Evolutionary conservation across 2,113 vertebrate species (phyloP).

Genomic region (Sminthopsis crassicaudata): DNA sequence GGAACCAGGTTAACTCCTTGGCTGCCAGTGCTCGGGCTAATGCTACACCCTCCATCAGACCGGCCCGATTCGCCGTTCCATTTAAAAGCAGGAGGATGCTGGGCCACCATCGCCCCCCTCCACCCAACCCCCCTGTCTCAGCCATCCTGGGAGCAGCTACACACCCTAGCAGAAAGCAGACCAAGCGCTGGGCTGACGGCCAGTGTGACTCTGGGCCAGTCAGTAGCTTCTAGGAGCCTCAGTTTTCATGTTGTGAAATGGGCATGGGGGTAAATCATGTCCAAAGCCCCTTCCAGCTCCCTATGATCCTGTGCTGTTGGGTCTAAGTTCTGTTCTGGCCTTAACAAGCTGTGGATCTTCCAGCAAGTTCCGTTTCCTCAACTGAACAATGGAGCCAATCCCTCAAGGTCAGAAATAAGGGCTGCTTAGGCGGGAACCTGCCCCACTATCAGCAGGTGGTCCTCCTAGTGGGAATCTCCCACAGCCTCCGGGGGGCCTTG

Average conservation of each 20-base stretch:
- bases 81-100: not conserved
- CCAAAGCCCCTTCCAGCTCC: not conserved
- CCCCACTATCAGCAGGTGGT: not conserved
- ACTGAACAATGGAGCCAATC: too few relatives aligned
- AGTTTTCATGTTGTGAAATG: fast-evolving
- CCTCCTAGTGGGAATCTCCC: not conserved
- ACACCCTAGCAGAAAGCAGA: not conserved
- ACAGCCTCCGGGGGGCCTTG: too few relatives aligned
- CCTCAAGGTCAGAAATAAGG: not conserved
- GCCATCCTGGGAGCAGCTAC: not conserved
- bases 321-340: too few relatives aligned
- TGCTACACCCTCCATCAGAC: not conserved
- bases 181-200: not conserved
- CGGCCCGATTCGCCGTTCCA: too few relatives aligned
- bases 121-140: not conserved
- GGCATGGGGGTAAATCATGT: fast-evolving
- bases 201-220: not conserved
- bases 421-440: too few relatives aligned
- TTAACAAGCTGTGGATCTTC: not conserved
- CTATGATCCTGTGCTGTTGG: not conserved
- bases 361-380: not conserved
- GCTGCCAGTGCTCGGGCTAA: not conserved
- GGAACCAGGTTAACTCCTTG: not conserved
- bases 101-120: too few relatives aligned
- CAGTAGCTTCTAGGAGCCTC: too few relatives aligned